phyloP scores from a whole-genome alignment of 2,888 invertebrate genomes.

The Chesias legatella region DNA sequence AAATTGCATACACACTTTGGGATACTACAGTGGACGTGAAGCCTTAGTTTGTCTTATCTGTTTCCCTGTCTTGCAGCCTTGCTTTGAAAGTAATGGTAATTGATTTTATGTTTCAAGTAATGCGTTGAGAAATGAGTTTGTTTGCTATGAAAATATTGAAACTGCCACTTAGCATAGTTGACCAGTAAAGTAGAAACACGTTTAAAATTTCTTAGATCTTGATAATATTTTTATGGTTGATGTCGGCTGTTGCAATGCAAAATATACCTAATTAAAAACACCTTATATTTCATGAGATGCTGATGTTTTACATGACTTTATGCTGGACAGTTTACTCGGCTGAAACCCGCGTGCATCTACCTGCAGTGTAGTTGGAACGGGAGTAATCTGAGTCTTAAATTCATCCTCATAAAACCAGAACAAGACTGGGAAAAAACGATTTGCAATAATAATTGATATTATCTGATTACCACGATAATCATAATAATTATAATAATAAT shows the following conservation, averaged over 20 bases:
- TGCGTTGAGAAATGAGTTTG: conserved; percentile 37
- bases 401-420: too few species aligned
- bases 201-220: conserved; percentile 20
- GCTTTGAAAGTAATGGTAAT: conserved; percentile 61
- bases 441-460: too few species aligned
- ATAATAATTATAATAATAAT: too few species aligned
- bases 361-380: too few species aligned
- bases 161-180: conserved; percentile 24
- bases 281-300: conserved; percentile 11
- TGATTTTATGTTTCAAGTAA: conserved; percentile 58
- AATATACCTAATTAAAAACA: conserved; percentile 14
- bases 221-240: conserved; percentile 13
- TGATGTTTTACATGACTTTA: conserved; percentile 6
- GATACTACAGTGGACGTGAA: not conserved
- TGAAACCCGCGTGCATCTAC: too few species aligned
- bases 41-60: conserved; percentile 45
- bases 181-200: conserved; percentile 20
- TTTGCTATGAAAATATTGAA: conserved; percentile 26
- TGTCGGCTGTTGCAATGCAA: not conserved
- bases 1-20: too few species aligned
- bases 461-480: too few species aligned
- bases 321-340: not conserved
- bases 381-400: too few species aligned
- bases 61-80: conserved; percentile 35
- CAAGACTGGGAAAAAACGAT: too few species aligned